Evolutionary conservation across 2,113 vertebrate species (phyloP).

Genomic region (Myotis davidii): DNA sequence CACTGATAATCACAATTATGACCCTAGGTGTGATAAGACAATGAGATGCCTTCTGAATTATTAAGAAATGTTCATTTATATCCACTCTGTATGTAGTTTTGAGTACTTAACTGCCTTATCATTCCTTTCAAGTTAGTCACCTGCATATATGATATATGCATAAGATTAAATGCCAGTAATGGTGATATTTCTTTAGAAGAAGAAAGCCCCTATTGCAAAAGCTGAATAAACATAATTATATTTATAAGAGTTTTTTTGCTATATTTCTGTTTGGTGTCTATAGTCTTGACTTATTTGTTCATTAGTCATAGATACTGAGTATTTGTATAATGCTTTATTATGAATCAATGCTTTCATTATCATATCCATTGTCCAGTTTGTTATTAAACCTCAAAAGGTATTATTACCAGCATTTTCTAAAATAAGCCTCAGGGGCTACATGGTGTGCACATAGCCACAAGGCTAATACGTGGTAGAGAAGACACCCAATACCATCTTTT

Average conservation of each 20-base stretch:
- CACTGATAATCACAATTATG: constrained; percentile 56
- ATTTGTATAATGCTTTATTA: background rate
- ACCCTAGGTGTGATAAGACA: constrained; percentile 19
- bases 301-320: background rate
- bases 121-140: background rate
- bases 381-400: background rate
- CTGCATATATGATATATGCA: background rate
- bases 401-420: background rate
- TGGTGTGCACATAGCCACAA: background rate
- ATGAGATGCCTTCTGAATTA: constrained; percentile 55
- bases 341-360: background rate
- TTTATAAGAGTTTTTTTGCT: background rate
- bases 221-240: background rate
- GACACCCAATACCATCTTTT: background rate
- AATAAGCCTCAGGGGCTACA: background rate
- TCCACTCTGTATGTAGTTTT: background rate
- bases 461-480: background rate
- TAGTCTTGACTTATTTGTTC: background rate
- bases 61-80: constrained; percentile 50
- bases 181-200: constrained; percentile 24
- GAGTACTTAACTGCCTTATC: constrained; percentile 26
- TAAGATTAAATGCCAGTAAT: background rate
- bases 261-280: background rate
- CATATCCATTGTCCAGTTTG: background rate
- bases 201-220: background rate